phyloP scores from a whole-genome alignment of 2,113 vertebrate genomes.

The Oryzias javanicus region DNA sequence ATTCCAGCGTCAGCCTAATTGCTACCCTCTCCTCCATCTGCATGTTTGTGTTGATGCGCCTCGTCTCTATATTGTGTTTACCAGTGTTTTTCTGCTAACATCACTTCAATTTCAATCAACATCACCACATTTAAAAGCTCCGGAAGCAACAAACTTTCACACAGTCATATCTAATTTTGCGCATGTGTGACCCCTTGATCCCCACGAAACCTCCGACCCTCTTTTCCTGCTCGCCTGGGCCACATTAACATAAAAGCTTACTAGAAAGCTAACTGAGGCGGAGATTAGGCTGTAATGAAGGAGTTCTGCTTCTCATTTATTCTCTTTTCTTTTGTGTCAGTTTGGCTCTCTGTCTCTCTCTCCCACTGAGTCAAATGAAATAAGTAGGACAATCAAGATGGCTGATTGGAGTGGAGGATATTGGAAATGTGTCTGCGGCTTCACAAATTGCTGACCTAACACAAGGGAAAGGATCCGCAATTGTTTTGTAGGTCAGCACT shows the following conservation, averaged over 20 bases:
- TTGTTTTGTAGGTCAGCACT: constrained; percentile 67
- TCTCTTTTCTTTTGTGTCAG: constrained; percentile 39
- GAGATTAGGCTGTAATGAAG: constrained; percentile 53
- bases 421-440: constrained; percentile 66
- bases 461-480: constrained; percentile 50
- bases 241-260: constrained; percentile 54
- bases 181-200: constrained; percentile 55
- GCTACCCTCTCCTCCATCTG: constrained; percentile 46
- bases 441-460: constrained; percentile 71
- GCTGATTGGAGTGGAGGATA: constrained; percentile 64
- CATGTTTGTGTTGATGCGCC: constrained; percentile 35
- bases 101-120: constrained; percentile 47
- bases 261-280: constrained; percentile 51
- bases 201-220: constrained; percentile 45
- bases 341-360: constrained; percentile 41
- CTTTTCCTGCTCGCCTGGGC: constrained; percentile 48
- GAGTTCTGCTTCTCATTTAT: constrained; percentile 34
- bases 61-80: constrained; percentile 44
- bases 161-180: constrained; percentile 19
- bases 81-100: constrained; percentile 15
- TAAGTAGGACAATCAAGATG: constrained; percentile 65
- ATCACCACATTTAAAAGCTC: constrained; percentile 1
- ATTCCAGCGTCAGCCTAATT: constrained; percentile 70
- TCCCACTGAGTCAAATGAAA: constrained; percentile 54
- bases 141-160: constrained; percentile 16